Base-by-base conservation (phyloP, 2,797 vertebrate genomes). In the Melanotaenia maccullochi region DNA sequence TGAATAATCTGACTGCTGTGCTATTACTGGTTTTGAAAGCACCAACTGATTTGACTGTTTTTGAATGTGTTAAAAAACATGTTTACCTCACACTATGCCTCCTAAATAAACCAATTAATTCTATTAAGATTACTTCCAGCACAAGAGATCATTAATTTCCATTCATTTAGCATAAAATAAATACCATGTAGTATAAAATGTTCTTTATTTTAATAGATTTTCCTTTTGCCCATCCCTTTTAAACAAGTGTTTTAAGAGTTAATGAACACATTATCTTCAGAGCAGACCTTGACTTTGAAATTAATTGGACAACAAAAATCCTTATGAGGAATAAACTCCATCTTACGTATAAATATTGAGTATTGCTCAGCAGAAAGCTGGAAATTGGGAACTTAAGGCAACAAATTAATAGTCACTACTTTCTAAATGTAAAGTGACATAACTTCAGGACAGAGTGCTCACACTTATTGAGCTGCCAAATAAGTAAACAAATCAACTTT, bases 171-270 rank as follows among this genome's bases (percentile, higher is more conserved):
- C 71, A 91, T 78, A 83, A 90, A 91, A 83, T 78, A 70, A 89
- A 55, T 84, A 91, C 63, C 69, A 62, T 35, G 57, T 82, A 68
- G 70, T 94, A 92, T 85, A 89, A 93, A 93, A 94, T 74, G 61
- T 86, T 90, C 81, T 92, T 88, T 89, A 92, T 94, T 95, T 94
- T 91, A 91, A 93, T 92, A 89, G 85, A 86, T 84, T 90, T 91
- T 91, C 85, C 87, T 90, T 90, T 87, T 86, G 82, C 88, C 82
- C 82, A 68, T 83, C 84, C 75, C 78, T 62, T 82, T 85, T 76
- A 86, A 91, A 90, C 85, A 90, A 81, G 81, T 84, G 84, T 85
- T 89, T 83, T 78, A 89, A 84, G 82, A 90, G 82, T 84, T 89
- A 82, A 92, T 89, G 87, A 92, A 91, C 91, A 91, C 73, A 88